Conservation (phyloP, 2,888 invertebrate species). For the Amblyjoppa fuscipennis region DNA sequence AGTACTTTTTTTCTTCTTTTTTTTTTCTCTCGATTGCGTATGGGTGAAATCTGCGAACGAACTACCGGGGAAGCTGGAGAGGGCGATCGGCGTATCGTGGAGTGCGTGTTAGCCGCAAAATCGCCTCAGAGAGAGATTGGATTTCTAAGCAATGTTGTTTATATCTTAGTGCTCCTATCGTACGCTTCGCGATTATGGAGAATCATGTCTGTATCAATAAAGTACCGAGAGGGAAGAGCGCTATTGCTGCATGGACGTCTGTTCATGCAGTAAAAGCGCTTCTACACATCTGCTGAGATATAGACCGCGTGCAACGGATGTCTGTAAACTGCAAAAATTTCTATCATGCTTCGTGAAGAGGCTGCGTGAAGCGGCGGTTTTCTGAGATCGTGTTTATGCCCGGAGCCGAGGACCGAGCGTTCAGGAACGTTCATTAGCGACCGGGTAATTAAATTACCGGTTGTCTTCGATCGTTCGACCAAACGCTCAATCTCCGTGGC, state of each 20-base stretch:
- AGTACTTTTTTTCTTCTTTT: slow-evolving; percentile 27
- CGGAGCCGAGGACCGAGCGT: slow-evolving; percentile 2
- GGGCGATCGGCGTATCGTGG: slow-evolving; percentile 6
- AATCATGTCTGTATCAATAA: slow-evolving; percentile 54
- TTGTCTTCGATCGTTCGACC: slow-evolving; percentile 13
- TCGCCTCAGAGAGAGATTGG: slow-evolving; percentile 33
- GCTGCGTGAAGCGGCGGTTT: not conserved
- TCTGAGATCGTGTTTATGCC: slow-evolving; percentile 35
- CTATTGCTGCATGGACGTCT: not conserved
- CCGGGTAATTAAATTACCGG: slow-evolving; percentile 54
- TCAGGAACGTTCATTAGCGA: slow-evolving; percentile 50
- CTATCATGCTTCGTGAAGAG: not conserved
- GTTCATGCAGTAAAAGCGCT: no score
- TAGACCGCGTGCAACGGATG: slow-evolving; percentile 7
- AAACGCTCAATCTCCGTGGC: slow-evolving; percentile 8
- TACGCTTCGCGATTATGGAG: slow-evolving; percentile 14
- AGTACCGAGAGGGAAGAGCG: slow-evolving; percentile 22
- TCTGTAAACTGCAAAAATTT: not conserved
- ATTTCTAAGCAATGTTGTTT: slow-evolving; percentile 61
- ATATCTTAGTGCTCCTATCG: slow-evolving; percentile 7
- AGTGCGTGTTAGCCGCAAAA: slow-evolving; percentile 11
- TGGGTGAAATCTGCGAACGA: slow-evolving; percentile 10
- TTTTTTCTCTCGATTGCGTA: slow-evolving; percentile 9
- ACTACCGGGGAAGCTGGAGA: slow-evolving; percentile 1
- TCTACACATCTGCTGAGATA: not conserved